Base-by-base conservation (phyloP, 1,140 invertebrate genomes). In the Hypothenemus hampei region DNA sequence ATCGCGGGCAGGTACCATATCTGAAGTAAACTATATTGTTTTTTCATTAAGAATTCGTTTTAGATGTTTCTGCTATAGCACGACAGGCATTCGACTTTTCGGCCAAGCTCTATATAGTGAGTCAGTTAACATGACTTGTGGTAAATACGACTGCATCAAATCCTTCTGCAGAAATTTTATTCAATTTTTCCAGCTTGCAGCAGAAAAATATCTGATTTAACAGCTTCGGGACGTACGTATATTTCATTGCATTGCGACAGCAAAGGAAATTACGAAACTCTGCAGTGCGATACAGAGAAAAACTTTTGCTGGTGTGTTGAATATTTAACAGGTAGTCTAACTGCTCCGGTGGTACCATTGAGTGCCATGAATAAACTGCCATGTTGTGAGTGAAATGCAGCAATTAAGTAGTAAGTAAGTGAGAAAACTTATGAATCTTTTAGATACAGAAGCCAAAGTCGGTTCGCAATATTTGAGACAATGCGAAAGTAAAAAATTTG, bases 211-310 rank as follows among this genome's bases (percentile, higher is more conserved):
- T 66, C 71, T 5, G 76, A 81, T 57, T 48, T 79, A 47, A 70
- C 57, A 57, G 65, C 61, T 3, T 18, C 51, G 0, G 73, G 71
- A 13, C 65, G 58, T 2, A 63, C 69, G 3, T 29, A 13, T 21
- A 47, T 45, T 3, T 75, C 76, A 11, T 68, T 82, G 4, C 81
- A 82, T 62, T 83, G 81, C 62, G 71, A 75, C 13, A 37, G 64
- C 6, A 71, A 71, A 56, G 81, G 81, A 6, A 79, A 81, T 69
- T 83, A 77, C 59, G 81, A 82, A 58, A 66, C 66, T 4, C 60
- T 83, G 21, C 81, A 83, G 64, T 83, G 81, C 57, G 77, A 81
- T 64, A 68, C 72, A 13, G 78, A 75, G 1, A 66, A 80, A 43
- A 35, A 23, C 4, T 3, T 50, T 40, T 83, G 81, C 63, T 83